phyloP scores from a whole-genome alignment of 1,140 invertebrate species.

The Sinella curviseta region DNA sequence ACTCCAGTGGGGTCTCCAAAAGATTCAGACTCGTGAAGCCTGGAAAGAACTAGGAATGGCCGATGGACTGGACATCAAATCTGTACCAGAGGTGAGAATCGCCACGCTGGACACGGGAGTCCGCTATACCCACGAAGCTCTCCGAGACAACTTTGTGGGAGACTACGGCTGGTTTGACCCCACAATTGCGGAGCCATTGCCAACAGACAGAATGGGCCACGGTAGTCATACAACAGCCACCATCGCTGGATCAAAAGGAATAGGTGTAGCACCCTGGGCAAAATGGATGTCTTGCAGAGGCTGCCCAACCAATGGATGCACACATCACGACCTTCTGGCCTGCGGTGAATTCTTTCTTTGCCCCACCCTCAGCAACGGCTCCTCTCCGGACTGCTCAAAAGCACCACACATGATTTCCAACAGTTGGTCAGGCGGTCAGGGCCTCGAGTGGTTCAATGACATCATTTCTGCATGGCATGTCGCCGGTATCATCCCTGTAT shows the following conservation, averaged over 20 bases:
- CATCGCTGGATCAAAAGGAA: not conserved
- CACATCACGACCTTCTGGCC: not conserved
- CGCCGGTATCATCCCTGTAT: constrained; percentile 39
- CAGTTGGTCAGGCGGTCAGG: constrained; percentile 24
- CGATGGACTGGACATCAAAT: not conserved
- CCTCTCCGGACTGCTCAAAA: constrained; percentile 23
- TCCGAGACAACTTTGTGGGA: constrained; percentile 4
- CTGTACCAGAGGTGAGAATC: not conserved
- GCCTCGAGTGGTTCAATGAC: not conserved
- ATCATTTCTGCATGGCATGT: constrained; percentile 33
- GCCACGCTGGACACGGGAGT: constrained; percentile 8
- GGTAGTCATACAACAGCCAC: constrained; percentile 9
- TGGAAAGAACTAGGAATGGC: not conserved
- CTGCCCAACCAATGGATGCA: not conserved
- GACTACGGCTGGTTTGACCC: constrained; percentile 19
- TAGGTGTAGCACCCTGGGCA: constrained; percentile 6
- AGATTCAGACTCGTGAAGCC: constrained; percentile 1
- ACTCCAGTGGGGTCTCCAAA: not conserved
- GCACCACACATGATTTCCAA: constrained; percentile 28
- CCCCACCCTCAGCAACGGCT: constrained; percentile 26
- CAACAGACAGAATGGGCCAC: constrained; percentile 4
- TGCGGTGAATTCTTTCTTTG: constrained; percentile 26
- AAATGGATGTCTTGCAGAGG: constrained; percentile 20
- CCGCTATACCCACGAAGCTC: not conserved
- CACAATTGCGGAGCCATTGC: not conserved